These are phyloP conservation scores for Xyrauchen texanus DNA, from an alignment of 2,113 vertebrate species.

Conservation along the genomic window DNA sequence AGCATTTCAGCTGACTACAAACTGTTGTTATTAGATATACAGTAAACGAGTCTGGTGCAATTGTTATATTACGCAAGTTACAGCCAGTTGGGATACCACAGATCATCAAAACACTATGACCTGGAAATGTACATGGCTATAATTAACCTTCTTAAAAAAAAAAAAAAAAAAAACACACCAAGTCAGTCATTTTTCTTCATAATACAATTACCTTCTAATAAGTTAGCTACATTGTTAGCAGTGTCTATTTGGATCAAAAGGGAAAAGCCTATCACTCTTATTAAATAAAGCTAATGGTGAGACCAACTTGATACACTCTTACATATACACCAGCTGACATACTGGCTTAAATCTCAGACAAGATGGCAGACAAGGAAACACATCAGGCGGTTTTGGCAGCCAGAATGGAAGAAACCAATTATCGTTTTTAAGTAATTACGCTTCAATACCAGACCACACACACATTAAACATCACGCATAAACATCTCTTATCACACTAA, in stretches of 20 bases:
- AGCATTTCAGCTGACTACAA: neutral
- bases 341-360: neutral
- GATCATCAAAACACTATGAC: constrained; percentile 22
- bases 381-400: constrained; percentile 29
- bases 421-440: constrained; percentile 12
- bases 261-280: neutral
- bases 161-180: no score
- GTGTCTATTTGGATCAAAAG: neutral
- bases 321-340: no score
- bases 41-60: neutral
- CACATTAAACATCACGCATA: neutral
- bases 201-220: neutral
- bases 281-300: no score
- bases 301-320: no score
- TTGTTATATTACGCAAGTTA: neutral
- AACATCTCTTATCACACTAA: neutral
- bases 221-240: neutral
- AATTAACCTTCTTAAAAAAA: constrained; percentile 48
- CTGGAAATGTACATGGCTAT: constrained; percentile 37
- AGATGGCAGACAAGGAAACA: constrained; percentile 1
- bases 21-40: neutral
- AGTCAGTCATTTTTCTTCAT: neutral
- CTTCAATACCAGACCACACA: neutral
- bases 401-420: constrained; percentile 47
- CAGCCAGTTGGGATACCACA: constrained; percentile 17